phyloP scores from a whole-genome alignment of 1,140 invertebrate species.

The Tetragnatha versicolor region DNA sequence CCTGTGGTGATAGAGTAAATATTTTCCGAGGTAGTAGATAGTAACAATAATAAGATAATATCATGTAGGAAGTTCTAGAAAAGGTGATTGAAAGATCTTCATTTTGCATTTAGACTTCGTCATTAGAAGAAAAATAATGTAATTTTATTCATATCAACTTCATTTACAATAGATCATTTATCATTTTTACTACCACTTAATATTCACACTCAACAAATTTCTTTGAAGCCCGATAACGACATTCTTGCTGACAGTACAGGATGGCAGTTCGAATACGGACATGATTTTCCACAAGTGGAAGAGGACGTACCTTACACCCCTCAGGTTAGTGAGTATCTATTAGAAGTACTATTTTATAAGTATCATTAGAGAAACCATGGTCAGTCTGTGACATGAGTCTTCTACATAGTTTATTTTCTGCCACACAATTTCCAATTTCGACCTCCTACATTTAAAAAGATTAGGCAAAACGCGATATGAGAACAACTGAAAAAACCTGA shows the following conservation, averaged over 20 bases:
- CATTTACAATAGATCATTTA: too few species aligned
- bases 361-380: not conserved
- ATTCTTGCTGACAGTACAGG: constrained; percentile 20
- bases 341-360: not conserved
- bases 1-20: too few species aligned
- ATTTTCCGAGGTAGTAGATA: too few species aligned
- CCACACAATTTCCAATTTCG: not conserved
- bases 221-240: constrained; percentile 19
- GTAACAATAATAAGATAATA: too few species aligned
- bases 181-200: too few species aligned
- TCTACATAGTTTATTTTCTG: not conserved
- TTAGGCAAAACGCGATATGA: not conserved
- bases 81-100: too few species aligned
- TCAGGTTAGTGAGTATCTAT: not conserved
- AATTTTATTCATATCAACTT: too few species aligned
- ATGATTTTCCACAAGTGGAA: constrained; percentile 19
- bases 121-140: too few species aligned
- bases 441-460: not conserved
- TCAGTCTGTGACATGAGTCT: not conserved
- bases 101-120: too few species aligned
- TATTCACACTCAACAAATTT: too few species aligned
- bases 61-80: too few species aligned
- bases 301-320: constrained; percentile 11
- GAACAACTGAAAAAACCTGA: too few species aligned
- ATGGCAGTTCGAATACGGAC: constrained; percentile 41